phyloP scores from a whole-genome alignment of 2,888 invertebrate genomes.

The Girardia tigrina region DNA sequence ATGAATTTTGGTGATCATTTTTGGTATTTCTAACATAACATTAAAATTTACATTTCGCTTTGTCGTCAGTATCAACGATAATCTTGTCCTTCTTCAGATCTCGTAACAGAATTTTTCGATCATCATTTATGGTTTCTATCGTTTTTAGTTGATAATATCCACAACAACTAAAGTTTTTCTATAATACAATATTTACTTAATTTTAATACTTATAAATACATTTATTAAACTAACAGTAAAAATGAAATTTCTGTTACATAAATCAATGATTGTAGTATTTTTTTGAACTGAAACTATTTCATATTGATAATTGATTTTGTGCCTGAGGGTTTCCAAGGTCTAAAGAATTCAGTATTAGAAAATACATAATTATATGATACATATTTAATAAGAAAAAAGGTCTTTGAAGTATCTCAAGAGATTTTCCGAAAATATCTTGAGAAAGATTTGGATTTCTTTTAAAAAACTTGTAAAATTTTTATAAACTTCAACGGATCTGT shows the following conservation, averaged over 20 bases:
- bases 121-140: not conserved
- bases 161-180: not conserved
- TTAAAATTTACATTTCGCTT: constrained; percentile 16
- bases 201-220: not conserved
- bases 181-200: not conserved
- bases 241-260: not conserved
- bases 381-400: no score
- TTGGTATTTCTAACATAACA: no score
- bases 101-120: not conserved
- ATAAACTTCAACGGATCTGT: no score
- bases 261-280: not conserved
- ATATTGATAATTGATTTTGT: not conserved
- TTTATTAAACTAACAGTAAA: not conserved
- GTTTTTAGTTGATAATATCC: not conserved
- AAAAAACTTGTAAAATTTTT: no score
- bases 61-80: not conserved
- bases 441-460: no score
- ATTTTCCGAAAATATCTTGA: no score
- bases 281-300: not conserved
- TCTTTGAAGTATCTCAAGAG: no score
- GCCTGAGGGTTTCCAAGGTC: not conserved
- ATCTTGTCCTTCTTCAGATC: not conserved
- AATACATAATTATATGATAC: no score
- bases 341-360: no score
- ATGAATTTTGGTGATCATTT: no score